These are phyloP conservation scores for Phrynocephalus guinanensis DNA, from an alignment of 2,797 vertebrate genomes.

Conservation along the genomic window DNA sequence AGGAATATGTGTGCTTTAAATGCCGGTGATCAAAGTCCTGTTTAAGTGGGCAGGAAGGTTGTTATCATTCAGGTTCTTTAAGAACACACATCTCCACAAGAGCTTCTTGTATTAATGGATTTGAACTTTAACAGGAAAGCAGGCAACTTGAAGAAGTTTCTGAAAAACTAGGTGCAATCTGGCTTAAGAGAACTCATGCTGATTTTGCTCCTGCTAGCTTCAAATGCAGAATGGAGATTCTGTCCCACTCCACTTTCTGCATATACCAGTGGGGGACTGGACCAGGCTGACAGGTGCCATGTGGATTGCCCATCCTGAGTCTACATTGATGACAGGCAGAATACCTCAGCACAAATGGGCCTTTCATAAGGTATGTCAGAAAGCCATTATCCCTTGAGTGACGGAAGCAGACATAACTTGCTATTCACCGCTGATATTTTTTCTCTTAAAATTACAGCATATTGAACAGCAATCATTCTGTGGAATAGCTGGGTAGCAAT, in stretches of 20 bases:
- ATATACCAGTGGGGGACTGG: slow-evolving; percentile 2
- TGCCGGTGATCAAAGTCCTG: neutral
- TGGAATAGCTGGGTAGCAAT: slow-evolving; percentile 16
- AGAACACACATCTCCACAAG: neutral
- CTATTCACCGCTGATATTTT: slow-evolving; percentile 18
- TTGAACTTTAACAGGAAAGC: slow-evolving; percentile 5
- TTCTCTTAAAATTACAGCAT: slow-evolving; percentile 37
- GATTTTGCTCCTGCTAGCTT: neutral
- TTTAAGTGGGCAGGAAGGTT: neutral
- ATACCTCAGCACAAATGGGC: slow-evolving; percentile 21
- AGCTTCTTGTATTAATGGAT: neutral
- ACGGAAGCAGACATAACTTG: slow-evolving; percentile 16
- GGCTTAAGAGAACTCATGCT: neutral
- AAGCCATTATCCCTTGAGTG: slow-evolving; percentile 35
- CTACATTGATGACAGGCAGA: slow-evolving; percentile 25
- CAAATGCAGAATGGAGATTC: neutral
- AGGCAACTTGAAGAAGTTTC: neutral
- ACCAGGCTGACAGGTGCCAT: slow-evolving; percentile 27
- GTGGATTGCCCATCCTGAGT: slow-evolving; percentile 24
- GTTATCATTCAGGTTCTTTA: neutral
- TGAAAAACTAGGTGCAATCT: neutral
- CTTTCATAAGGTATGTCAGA: slow-evolving; percentile 39
- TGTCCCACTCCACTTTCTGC: neutral
- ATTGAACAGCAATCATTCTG: neutral
- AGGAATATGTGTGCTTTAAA: neutral